Percentiles rank a stretch among this genome's conserved stretches.
These are phyloP conservation scores for Nipponacmea schrenckii DNA, from an alignment of 2,888 invertebrate genomes.

Conservation along the genomic window DNA sequence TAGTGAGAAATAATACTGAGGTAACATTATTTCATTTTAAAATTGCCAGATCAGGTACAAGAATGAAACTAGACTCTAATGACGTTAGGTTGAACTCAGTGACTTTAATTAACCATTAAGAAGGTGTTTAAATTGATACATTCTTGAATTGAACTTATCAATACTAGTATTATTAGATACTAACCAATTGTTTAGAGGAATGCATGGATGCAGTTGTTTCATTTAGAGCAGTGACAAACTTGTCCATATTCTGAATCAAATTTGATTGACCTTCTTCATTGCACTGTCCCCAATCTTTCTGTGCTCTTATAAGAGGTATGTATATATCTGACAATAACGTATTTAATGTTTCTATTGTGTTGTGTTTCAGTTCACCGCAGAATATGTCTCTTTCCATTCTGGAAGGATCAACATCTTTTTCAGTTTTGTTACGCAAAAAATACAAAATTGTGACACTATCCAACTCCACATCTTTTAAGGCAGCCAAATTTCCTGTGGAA, in stretches of 20 bases:
- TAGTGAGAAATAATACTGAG: no score
- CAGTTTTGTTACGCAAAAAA: conserved; percentile 61
- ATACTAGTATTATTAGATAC: conserved; percentile 12
- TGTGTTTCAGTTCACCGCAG: conserved; percentile 67
- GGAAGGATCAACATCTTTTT: conserved; percentile 61
- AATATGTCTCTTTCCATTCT: conserved; percentile 64
- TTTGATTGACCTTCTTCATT: conserved; percentile 57
- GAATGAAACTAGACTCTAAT: no score
- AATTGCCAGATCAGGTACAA: no score
- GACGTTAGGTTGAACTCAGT: no score
- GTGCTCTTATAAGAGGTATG: conserved; percentile 61
- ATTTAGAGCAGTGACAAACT: conserved; percentile 57
- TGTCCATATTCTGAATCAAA: conserved; percentile 63
- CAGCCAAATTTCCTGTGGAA: conserved; percentile 59
- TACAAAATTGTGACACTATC: conserved; percentile 62
- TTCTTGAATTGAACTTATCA: no score
- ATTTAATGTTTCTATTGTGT: conserved; percentile 61
- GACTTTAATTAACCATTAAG: no score
- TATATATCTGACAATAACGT: conserved; percentile 64
- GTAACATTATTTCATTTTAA: no score
- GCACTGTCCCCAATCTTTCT: conserved; percentile 66
- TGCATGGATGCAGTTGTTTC: conserved; percentile 61
- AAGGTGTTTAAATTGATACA: no score
- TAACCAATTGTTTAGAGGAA: conserved; percentile 62
- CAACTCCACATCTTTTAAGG: conserved; percentile 58